Percentiles rank a stretch among this genome's conserved stretches.
These are phyloP conservation scores for Neotragus moschatus DNA, from an alignment of 2,113 vertebrate genomes.

Conservation along the genomic window DNA sequence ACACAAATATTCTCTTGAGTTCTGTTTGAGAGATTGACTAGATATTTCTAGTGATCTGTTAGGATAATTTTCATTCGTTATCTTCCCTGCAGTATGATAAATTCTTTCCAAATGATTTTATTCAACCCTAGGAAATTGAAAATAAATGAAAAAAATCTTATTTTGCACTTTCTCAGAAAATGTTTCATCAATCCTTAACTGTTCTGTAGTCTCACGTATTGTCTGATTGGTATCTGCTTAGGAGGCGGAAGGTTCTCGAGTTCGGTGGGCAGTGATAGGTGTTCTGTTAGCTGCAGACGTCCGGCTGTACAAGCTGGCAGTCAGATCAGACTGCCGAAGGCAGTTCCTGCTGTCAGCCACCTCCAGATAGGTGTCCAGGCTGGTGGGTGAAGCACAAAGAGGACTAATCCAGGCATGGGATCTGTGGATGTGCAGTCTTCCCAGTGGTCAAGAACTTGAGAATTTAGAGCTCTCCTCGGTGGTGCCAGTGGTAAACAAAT, in stretches of 20 bases:
- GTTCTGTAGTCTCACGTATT: not conserved
- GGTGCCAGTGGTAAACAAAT: not conserved
- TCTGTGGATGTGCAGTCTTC: not conserved
- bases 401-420: too few species aligned
- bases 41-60: constrained; percentile 19
- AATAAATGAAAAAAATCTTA: not conserved
- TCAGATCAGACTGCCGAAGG: not conserved
- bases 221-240: not conserved
- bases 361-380: not conserved
- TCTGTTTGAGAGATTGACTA: not conserved
- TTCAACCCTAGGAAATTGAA: not conserved
- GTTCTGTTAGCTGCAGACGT: rapidly evolving
- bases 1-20: not conserved
- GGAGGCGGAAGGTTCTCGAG: not conserved
- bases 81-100: not conserved
- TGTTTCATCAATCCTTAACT: not conserved
- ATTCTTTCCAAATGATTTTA: constrained; percentile 31
- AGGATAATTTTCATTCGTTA: not conserved
- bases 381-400: too few species aligned
- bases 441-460: not conserved
- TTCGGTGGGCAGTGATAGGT: not conserved
- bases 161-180: not conserved
- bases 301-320: too few species aligned
- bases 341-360: not conserved
- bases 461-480: not conserved